Conservation (phyloP, 2,888 invertebrate species). For the Biston stratarius region DNA sequence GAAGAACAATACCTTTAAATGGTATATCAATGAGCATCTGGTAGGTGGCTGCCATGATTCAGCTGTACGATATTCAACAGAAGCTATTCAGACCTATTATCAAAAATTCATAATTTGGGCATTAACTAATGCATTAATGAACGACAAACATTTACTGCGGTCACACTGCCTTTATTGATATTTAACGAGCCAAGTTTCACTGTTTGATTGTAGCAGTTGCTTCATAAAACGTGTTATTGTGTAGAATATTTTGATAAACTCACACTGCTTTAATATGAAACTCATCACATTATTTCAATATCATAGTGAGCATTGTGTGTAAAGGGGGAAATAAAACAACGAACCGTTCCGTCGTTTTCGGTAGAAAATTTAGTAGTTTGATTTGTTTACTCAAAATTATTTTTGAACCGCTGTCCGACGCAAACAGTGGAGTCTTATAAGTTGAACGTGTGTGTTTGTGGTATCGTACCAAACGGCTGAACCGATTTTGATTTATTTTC, state of each 20-base stretch:
- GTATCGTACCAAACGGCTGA: no score
- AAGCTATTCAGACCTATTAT: conserved; percentile 14
- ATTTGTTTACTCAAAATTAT: not conserved
- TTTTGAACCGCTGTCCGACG: no score
- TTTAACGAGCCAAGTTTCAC: conserved; percentile 35
- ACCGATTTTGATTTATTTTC: no score
- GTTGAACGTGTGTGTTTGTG: not conserved
- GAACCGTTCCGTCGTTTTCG: conserved; percentile 6
- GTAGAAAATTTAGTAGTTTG: not conserved
- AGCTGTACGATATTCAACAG: no score
- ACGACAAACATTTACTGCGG: conserved; percentile 18
- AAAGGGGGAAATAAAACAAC: conserved; percentile 22
- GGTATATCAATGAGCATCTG: not conserved
- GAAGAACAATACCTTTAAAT: conserved; percentile 30
- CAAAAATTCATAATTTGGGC: conserved; percentile 14
- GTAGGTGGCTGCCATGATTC: not conserved
- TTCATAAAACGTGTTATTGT: conserved; percentile 25
- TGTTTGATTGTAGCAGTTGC: conserved; percentile 33
- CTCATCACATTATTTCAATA: conserved; percentile 34
- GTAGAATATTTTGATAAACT: conserved; percentile 34
- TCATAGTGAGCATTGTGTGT: conserved; percentile 33
- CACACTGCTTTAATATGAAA: conserved; percentile 33
- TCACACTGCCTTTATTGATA: conserved; percentile 24
- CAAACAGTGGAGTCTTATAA: not conserved
- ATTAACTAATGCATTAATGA: conserved; percentile 20